phyloP scores from a whole-genome alignment of 2,888 invertebrate species.

The Zhuqinia jingwanae region DNA sequence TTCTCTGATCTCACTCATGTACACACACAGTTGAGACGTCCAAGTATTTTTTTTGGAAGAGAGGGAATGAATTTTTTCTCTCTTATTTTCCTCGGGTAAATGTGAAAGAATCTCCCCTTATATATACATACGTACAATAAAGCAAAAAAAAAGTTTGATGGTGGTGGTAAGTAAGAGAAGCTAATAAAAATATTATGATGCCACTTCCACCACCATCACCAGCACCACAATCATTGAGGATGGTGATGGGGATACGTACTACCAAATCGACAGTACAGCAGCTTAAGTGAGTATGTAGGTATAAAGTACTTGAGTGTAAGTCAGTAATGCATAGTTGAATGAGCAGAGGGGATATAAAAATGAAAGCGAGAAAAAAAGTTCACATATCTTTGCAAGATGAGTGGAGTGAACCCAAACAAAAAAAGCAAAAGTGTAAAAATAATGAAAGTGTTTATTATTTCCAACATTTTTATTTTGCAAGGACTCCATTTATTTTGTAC shows the following conservation, averaged over 20 bases:
- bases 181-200: conserved; percentile 62
- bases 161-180: conserved; percentile 38
- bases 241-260: background rate
- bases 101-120: conserved; percentile 8
- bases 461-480: too few species aligned
- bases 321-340: conserved; percentile 33
- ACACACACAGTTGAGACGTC: too few species aligned
- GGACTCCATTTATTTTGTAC: too few species aligned
- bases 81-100: background rate
- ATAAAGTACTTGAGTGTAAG: conserved; percentile 14
- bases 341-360: conserved; percentile 28
- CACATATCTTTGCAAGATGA: too few species aligned
- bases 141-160: background rate
- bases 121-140: too few species aligned
- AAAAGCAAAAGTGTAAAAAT: too few species aligned
- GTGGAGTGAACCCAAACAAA: too few species aligned
- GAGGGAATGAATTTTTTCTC: background rate
- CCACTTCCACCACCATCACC: background rate
- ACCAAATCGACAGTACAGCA: background rate
- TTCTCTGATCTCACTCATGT: background rate
- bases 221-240: background rate
- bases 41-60: background rate
- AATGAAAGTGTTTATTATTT: too few species aligned
- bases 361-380: conserved; percentile 30
- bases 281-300: background rate